These are phyloP conservation scores for Leucoptera coffeella DNA, from an alignment of 2,888 invertebrate species.

Conservation along the genomic window DNA sequence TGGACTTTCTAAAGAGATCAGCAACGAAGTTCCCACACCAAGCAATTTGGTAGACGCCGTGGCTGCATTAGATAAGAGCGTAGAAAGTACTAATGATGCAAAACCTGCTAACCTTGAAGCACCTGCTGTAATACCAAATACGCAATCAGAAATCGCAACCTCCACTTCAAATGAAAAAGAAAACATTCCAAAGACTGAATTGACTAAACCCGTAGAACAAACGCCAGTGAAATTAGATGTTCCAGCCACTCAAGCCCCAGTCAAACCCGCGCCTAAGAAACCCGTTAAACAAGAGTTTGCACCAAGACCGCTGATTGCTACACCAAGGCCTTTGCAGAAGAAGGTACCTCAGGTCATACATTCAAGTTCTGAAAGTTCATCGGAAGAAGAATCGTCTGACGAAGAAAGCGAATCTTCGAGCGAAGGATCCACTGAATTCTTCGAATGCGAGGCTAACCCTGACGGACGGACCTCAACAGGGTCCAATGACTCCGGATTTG, in stretches of 20 bases:
- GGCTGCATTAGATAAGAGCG: conserved; percentile 1
- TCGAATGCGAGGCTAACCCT: conserved; percentile 38
- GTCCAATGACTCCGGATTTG: conserved; percentile 81
- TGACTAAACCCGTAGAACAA: conserved; percentile 11
- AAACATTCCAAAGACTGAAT: conserved; percentile 22
- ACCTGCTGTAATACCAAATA: conserved; percentile 11
- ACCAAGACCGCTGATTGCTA: conserved; percentile 51
- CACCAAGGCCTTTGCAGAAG: conserved; percentile 57
- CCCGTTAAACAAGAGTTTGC: conserved; percentile 50
- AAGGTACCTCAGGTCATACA: conserved; percentile 31
- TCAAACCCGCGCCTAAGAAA: conserved; percentile 12
- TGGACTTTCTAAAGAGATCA: too few species aligned
- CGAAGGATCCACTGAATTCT: conserved; percentile 34
- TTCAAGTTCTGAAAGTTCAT: conserved; percentile 36
- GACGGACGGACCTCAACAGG: conserved; percentile 65
- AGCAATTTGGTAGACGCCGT: too few species aligned
- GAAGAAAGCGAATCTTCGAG: conserved; percentile 32
- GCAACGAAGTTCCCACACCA: too few species aligned
- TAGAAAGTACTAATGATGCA: not conserved
- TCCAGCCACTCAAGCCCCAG: conserved; percentile 9
- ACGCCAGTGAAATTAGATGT: conserved; percentile 12
- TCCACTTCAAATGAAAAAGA: too few species aligned
- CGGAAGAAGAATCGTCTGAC: conserved; percentile 24
- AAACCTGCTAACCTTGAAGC: conserved; percentile 12
- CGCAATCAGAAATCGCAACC: too few species aligned